Percentiles rank a stretch among this genome's conserved stretches.
These are phyloP conservation scores for Aselliscus stoliczkanus DNA, from an alignment of 2,797 vertebrate species.

Conservation along the genomic window DNA sequence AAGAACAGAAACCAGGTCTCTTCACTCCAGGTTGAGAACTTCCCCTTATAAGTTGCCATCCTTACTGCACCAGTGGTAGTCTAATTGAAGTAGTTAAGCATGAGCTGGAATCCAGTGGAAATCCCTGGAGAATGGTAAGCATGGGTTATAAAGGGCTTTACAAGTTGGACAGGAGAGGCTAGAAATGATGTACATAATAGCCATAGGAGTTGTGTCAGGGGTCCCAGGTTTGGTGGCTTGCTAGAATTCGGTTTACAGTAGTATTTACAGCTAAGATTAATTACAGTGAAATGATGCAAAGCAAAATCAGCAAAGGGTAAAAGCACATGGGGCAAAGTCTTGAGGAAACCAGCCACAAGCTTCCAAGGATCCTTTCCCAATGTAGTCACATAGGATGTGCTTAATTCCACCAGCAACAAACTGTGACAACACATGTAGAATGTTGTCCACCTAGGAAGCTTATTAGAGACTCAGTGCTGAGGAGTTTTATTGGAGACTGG, in stretches of 20 bases:
- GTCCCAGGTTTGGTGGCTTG: not conserved
- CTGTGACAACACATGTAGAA: not conserved
- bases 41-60: not conserved
- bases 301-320: not conserved
- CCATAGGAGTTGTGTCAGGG: not conserved
- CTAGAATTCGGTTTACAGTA: not conserved
- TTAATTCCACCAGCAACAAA: not conserved
- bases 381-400: fast-evolving
- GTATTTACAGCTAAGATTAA: not conserved
- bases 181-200: not conserved
- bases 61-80: fast-evolving
- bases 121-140: too few species aligned
- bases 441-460: not conserved
- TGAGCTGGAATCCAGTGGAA: fast-evolving
- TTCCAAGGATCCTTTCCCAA: not conserved
- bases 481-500: not conserved
- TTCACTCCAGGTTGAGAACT: not conserved
- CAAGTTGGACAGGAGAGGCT: not conserved
- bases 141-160: not conserved
- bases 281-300: not conserved
- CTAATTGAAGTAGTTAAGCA: too few species aligned
- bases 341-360: not conserved
- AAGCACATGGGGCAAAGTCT: not conserved
- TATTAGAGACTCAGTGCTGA: not conserved
- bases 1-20: not conserved